A percentile compares a stretch with the other conserved stretches of the same genome.
Evolutionary conservation across 2,797 vertebrate genomes (phyloP).

Genomic region (Phoeniculus purpureus): DNA sequence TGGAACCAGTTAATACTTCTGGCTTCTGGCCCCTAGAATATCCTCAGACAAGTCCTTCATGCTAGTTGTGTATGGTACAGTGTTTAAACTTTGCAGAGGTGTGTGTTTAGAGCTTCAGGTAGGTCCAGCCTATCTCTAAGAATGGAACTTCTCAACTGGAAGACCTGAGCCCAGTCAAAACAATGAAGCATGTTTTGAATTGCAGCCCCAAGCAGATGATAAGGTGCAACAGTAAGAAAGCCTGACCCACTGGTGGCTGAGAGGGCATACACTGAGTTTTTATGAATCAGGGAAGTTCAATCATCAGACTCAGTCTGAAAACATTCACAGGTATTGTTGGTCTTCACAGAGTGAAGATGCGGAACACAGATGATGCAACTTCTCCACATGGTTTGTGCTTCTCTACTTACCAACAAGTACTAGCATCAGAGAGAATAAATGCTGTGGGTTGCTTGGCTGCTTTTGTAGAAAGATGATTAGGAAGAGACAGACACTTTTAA

Average conservation of each 20-base stretch:
- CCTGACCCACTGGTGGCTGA: neutral
- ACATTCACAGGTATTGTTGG: neutral
- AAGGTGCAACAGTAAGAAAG: neutral
- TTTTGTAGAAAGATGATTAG: neutral
- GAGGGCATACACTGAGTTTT: neutral
- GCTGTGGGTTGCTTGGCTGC: neutral
- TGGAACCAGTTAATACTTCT: slow-evolving; percentile 42
- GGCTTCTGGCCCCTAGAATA: slow-evolving; percentile 4
- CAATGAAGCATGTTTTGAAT: neutral
- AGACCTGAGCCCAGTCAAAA: neutral
- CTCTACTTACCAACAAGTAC: neutral
- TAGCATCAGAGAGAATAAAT: neutral
- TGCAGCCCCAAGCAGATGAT: neutral
- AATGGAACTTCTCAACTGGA: neutral
- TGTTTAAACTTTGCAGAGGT: neutral
- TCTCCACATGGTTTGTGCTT: neutral
- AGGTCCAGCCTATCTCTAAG: neutral
- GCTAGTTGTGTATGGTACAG: neutral
- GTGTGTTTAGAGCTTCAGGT: neutral
- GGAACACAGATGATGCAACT: neutral
- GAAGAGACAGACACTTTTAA: neutral
- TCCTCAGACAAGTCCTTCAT: neutral
- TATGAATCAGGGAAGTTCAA: neutral
- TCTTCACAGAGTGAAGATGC: neutral
- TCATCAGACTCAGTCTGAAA: neutral